A percentile compares a stretch with the other conserved stretches of the same genome.
Conservation (phyloP, 2,888 invertebrate species). For the Heliconius sara region DNA sequence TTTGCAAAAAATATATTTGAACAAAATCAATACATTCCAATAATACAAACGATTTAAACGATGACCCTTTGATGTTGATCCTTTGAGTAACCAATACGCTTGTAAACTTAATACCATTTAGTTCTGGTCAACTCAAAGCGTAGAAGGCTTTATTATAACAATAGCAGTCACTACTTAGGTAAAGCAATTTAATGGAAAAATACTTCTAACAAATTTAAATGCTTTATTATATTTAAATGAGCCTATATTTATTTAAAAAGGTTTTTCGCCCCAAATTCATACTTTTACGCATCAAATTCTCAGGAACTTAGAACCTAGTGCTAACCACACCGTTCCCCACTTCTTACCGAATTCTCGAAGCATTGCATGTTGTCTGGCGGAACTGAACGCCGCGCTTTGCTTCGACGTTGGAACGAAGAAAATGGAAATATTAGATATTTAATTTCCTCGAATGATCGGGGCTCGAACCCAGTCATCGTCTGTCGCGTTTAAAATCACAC, state of each 20-base stretch:
- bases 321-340: not conserved
- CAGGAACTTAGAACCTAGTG: too few species aligned
- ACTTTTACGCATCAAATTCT: too few species aligned
- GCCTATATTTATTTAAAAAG: too few species aligned
- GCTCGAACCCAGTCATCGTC: not conserved
- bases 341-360: not conserved
- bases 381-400: not conserved
- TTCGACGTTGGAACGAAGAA: not conserved
- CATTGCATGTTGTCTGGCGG: not conserved
- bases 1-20: not conserved
- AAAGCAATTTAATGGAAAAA: not conserved
- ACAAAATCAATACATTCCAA: not conserved
- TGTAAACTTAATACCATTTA: not conserved
- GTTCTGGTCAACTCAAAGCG: conserved; percentile 3
- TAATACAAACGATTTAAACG: not conserved
- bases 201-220: not conserved
- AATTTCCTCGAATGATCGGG: not conserved
- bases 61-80: too few species aligned
- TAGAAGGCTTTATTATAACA: not conserved
- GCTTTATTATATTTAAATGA: too few species aligned
- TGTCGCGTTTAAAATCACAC: too few species aligned
- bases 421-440: not conserved
- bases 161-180: not conserved
- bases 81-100: conserved; percentile 1
- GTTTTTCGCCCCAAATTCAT: too few species aligned